phyloP scores from a whole-genome alignment of 1,140 invertebrate species.

The Bombus affinis region DNA sequence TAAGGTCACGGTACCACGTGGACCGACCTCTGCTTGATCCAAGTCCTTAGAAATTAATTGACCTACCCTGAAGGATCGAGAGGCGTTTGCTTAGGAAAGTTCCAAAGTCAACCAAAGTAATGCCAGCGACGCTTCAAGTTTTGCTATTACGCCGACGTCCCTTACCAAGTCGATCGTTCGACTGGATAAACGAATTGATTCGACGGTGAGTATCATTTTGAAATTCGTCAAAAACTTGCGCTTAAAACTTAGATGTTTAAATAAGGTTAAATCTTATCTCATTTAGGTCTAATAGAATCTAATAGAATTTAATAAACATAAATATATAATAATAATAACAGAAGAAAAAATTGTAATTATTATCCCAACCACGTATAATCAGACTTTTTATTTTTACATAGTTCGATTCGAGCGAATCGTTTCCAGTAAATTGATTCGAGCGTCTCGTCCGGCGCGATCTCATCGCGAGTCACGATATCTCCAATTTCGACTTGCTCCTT shows the following conservation, averaged over 20 bases:
- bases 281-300: too few species aligned
- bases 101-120: slow-evolving; percentile 33
- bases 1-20: slow-evolving; percentile 58
- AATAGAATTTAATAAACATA: too few species aligned
- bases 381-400: background rate
- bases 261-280: too few species aligned
- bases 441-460: background rate
- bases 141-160: background rate
- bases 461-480: background rate
- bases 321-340: too few species aligned
- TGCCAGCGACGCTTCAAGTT: background rate
- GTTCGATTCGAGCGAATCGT: slow-evolving; percentile 1
- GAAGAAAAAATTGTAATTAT: background rate
- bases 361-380: background rate
- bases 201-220: background rate
- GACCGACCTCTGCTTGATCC: slow-evolving; percentile 35
- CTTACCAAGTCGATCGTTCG: background rate
- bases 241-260: too few species aligned
- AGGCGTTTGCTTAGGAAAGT: slow-evolving; percentile 39
- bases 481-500: background rate
- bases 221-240: too few species aligned
- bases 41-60: slow-evolving; percentile 58
- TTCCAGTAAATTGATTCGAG: slow-evolving; percentile 10
- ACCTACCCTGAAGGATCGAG: slow-evolving; percentile 16
- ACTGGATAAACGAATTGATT: background rate